Base-by-base conservation (phyloP, 2,797 vertebrate species). In the Dromococcyx pavoninus region DNA sequence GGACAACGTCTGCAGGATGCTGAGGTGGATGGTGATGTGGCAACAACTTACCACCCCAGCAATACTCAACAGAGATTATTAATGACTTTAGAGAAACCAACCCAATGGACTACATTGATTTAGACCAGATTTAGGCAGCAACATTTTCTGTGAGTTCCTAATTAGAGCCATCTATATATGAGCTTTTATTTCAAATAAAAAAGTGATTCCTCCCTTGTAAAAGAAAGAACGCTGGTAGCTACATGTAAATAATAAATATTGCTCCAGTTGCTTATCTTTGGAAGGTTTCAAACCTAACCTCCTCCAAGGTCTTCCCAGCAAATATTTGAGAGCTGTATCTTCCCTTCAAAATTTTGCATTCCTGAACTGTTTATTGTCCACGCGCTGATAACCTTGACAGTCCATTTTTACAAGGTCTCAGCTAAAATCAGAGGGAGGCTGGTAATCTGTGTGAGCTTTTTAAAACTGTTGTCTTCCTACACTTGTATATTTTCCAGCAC, bases 401-500 rank as follows among this genome's bases (percentile, higher is more conserved):
- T 16, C 18, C 57, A 78, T 69, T 94, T 96, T 96, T 65, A 92
- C 94, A 93, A 95, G 81, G 82, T 94, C 91, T 95, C 72, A 91
- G 85, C 79, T 92, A 90, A 85, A 93, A 75, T 39, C 83, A 9
- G 69, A 74, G 62, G 72, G 50, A 89, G 62, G 58, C 7, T 92
- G 67, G 65, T 4, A 9, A 79, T 85, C 67, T 51, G 9, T 33
- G 30, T 75, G 64, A 94, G 82, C 57, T 77, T 82, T 76, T 67
- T 60, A 72, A 95, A 92, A 78, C 69, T 2, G 33, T 58, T 64
- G 65, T 88, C 79, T 95, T 60, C 64, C 41, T n/a, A 51, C 64
- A 37, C 41, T 81, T 4, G 2, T 74, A 88, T 53, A 62, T 92
- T 96, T 95, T 87, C 66, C 61, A 82, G 77, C 37, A 22, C 19